A percentile compares a stretch with the other conserved stretches of the same genome.
phyloP scores from a whole-genome alignment of 2,113 vertebrate genomes.

The Clarias magur region DNA sequence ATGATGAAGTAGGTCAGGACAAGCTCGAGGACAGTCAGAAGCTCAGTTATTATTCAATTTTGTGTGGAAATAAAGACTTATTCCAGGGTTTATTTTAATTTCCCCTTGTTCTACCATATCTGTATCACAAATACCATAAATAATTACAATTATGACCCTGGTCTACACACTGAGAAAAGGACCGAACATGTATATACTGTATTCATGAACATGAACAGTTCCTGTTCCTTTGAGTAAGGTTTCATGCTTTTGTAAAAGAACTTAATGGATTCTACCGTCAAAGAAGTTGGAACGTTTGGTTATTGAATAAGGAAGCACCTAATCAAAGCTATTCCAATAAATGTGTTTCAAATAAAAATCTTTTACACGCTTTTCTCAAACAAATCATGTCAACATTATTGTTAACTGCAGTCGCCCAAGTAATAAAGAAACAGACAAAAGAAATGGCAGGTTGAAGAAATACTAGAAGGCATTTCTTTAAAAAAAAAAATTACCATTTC shows the following conservation, averaged over 20 bases:
- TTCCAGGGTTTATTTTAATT: background rate
- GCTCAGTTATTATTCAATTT: background rate
- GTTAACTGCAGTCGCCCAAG: background rate
- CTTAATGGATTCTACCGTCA: background rate
- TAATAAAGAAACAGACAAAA: background rate
- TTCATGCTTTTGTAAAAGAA: background rate
- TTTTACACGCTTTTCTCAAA: background rate
- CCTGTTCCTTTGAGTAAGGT: background rate
- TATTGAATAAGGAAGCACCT: background rate
- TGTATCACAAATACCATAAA: background rate
- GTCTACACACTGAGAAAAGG: background rate
- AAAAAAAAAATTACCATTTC: no score
- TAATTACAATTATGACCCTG: background rate
- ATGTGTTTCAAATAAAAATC: background rate
- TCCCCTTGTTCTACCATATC: background rate
- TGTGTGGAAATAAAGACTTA: background rate
- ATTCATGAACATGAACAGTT: background rate
- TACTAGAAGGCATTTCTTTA: background rate
- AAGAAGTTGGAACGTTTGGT: background rate
- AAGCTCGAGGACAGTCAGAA: background rate
- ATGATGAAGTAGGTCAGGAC: slow-evolving; percentile 39
- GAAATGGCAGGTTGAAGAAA: background rate
- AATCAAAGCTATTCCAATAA: background rate
- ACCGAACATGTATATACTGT: background rate
- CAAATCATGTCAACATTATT: background rate